A percentile compares a stretch with the other conserved stretches of the same genome.
phyloP scores from a whole-genome alignment of 2,113 vertebrate genomes.

The Melanerpes aurifrons region DNA sequence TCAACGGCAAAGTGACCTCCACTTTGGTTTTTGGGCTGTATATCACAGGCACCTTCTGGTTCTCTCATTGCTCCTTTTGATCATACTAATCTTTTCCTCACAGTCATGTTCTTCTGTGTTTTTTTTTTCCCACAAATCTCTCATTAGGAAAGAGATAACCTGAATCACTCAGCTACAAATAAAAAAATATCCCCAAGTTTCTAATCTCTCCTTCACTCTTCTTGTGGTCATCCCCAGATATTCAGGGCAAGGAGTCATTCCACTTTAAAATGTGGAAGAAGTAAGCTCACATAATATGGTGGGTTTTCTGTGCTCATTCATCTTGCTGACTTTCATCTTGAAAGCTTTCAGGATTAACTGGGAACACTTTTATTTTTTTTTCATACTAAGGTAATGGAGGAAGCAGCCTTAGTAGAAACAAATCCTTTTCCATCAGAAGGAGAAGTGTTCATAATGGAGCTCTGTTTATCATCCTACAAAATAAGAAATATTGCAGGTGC shows the following conservation, averaged over 20 bases:
- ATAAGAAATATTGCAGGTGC: background rate
- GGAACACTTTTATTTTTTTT: background rate
- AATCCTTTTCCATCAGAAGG: background rate
- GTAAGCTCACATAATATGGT: background rate
- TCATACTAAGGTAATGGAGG: background rate
- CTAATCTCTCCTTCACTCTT: background rate
- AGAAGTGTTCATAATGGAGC: background rate
- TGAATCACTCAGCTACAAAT: background rate
- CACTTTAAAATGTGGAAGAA: background rate
- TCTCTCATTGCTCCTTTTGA: background rate
- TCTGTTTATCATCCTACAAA: constrained; percentile 38
- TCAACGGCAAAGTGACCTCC: background rate
- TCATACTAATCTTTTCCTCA: background rate
- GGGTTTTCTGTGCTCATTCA: background rate
- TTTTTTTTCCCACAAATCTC: background rate
- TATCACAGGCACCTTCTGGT: background rate
- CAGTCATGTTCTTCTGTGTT: background rate
- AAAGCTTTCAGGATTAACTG: constrained; percentile 17
- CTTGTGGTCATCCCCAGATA: background rate
- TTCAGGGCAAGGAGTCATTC: background rate
- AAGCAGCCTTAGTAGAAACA: background rate
- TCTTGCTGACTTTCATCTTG: constrained; percentile 25
- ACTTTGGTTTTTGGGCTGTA: background rate
- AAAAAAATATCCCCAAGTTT: background rate
- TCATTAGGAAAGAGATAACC: background rate